Evolutionary conservation across 1,140 invertebrate species (phyloP).

Genomic region (Tetranychus cinnabarinus): DNA sequence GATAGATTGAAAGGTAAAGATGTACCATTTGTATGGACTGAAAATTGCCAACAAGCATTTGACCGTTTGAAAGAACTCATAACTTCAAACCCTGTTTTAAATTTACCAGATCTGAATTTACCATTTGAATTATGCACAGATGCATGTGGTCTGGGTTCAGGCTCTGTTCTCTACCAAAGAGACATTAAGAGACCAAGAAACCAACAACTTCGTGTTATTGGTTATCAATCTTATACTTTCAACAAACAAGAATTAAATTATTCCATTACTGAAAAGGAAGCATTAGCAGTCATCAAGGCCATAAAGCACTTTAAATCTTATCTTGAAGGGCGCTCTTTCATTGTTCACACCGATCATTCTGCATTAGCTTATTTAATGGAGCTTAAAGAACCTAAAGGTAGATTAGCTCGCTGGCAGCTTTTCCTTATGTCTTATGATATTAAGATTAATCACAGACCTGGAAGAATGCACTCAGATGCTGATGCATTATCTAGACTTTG

Average conservation of each 20-base stretch:
- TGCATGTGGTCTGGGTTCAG: constrained; percentile 8
- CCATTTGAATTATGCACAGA: constrained; percentile 10
- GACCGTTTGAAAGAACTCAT: not conserved
- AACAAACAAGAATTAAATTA: constrained; percentile 19
- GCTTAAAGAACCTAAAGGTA: not conserved
- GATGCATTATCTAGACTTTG: not conserved
- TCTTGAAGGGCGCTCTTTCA: not conserved
- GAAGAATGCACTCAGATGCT: not conserved
- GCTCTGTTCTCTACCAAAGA: constrained; percentile 7
- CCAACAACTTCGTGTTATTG: constrained; percentile 7
- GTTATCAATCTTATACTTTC: constrained; percentile 18
- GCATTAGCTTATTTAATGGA: not conserved
- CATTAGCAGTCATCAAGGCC: constrained; percentile 20
- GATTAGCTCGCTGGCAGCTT: not conserved
- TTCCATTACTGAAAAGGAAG: constrained; percentile 22
- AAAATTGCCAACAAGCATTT: not conserved
- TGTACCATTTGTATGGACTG: not conserved
- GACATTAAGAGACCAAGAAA: constrained; percentile 1
- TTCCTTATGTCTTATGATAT: not conserved
- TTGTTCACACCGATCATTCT: not conserved
- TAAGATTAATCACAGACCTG: not conserved
- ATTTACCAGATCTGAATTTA: not conserved
- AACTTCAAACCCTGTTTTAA: not conserved
- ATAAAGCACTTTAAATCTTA: constrained; percentile 19
- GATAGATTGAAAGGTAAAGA: not conserved